Evolutionary conservation across 2,888 invertebrate species (phyloP).

Genomic region (Zaprionus lineosus): DNA sequence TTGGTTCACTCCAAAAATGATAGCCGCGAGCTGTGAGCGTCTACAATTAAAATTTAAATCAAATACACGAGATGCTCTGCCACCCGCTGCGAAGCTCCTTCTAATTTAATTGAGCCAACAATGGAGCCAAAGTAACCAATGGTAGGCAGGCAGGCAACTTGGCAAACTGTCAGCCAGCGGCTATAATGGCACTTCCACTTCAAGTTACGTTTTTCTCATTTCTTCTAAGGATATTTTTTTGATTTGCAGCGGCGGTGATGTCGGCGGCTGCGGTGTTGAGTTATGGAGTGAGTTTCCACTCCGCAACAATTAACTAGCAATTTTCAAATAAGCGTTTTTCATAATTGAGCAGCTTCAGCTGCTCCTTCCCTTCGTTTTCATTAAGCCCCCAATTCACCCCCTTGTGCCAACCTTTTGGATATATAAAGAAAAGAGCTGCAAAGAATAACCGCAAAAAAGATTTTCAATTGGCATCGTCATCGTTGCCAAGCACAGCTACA

Average conservation of each 20-base stretch:
- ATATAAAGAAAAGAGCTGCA: slow-evolving; percentile 44
- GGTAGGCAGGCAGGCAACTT: slow-evolving; percentile 31
- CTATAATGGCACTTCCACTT: slow-evolving; percentile 54
- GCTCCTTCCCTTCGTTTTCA: not conserved
- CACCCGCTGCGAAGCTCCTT: slow-evolving; percentile 24
- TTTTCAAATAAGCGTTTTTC: slow-evolving; percentile 76
- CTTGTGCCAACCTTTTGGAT: too few species aligned
- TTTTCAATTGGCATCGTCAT: slow-evolving; percentile 70
- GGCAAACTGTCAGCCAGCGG: slow-evolving; percentile 47
- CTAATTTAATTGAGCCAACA: slow-evolving; percentile 74
- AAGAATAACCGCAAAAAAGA: slow-evolving; percentile 52
- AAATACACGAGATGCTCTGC: slow-evolving; percentile 45
- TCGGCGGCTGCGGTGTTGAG: slow-evolving; percentile 11
- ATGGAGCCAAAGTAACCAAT: slow-evolving; percentile 42
- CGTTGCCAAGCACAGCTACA: slow-evolving; percentile 34
- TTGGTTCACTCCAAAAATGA: slow-evolving; percentile 50
- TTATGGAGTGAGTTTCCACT: slow-evolving; percentile 24
- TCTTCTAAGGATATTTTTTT: not conserved
- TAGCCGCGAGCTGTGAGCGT: slow-evolving; percentile 58
- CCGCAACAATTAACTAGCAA: slow-evolving; percentile 71
- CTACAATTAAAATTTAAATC: slow-evolving; percentile 76
- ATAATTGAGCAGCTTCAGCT: slow-evolving; percentile 55
- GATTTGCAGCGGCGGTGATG: not conserved
- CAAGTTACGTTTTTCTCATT: not conserved
- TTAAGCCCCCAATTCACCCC: too few species aligned